phyloP scores from a whole-genome alignment of 1,140 invertebrate species.

The Drosophila gunungcola region DNA sequence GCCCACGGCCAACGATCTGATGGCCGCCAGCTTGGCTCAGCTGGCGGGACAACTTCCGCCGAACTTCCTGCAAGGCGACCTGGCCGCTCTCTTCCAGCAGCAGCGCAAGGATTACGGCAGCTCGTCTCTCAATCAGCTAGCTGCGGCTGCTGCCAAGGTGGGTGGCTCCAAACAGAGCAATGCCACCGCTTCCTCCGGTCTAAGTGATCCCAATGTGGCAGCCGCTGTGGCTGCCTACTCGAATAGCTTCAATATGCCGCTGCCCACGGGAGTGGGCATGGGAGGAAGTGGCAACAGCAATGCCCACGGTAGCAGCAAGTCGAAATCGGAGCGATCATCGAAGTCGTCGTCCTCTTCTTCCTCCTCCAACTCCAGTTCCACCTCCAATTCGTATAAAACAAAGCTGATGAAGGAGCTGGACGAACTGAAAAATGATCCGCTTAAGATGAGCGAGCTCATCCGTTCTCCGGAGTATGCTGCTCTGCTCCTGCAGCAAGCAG shows the following conservation, averaged over 20 bases:
- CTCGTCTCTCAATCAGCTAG: conserved; percentile 77
- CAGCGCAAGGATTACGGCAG: conserved; percentile 79
- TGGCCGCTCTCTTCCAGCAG: conserved; percentile 74
- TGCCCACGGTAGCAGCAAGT: conserved; percentile 56
- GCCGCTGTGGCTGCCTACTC: conserved; percentile 78
- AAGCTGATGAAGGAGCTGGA: conserved; percentile 84
- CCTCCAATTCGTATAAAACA: conserved; percentile 81
- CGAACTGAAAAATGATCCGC: conserved; percentile 80
- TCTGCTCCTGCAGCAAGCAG: conserved; percentile 78
- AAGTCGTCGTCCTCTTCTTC: conserved; percentile 76
- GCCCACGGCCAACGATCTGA: conserved; percentile 78
- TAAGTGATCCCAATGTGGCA: conserved; percentile 77
- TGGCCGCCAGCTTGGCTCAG: conserved; percentile 81
- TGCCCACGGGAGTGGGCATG: conserved; percentile 32
- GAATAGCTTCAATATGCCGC: conserved; percentile 77
- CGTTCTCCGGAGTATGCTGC: conserved; percentile 82
- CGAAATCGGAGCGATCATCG: conserved; percentile 66
- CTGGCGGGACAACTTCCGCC: conserved; percentile 75
- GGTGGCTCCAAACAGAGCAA: conserved; percentile 64
- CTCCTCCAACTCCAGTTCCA: conserved; percentile 69
- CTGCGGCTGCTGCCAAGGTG: conserved; percentile 78
- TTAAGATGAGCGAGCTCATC: conserved; percentile 83
- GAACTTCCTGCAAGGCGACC: conserved; percentile 74
- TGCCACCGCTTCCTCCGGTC: conserved; percentile 20
- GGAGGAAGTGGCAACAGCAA: conserved; percentile 21